These are phyloP conservation scores for Cheilinus undulatus DNA, from an alignment of 2,113 vertebrate species.

Conservation along the genomic window DNA sequence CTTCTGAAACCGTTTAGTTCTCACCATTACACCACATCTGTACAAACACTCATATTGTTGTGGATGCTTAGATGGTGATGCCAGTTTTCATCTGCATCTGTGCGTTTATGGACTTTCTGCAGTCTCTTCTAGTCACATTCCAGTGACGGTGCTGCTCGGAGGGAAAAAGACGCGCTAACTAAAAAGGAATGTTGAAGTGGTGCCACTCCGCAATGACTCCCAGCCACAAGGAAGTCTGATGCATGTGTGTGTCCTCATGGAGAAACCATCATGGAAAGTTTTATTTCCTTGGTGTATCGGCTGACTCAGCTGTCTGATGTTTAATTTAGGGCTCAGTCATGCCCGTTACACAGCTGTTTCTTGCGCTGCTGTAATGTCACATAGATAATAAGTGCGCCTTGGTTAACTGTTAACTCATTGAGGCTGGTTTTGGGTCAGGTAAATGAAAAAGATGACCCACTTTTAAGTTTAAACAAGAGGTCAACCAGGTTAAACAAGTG, in stretches of 20 bases:
- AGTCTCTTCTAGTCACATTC: conserved; percentile 46
- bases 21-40: background rate
- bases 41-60: background rate
- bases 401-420: background rate
- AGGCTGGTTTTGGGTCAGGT: background rate
- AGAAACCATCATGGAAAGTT: conserved; percentile 60
- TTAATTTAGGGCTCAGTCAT: conserved; percentile 63
- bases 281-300: conserved; percentile 3
- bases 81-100: conserved; percentile 15
- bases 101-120: conserved; percentile 64
- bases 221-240: conserved; percentile 58
- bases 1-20: background rate
- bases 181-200: conserved; percentile 71
- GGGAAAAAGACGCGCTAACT: conserved; percentile 62
- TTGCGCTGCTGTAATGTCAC: conserved; percentile 32
- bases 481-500: conserved; percentile 21
- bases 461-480: background rate
- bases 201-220: conserved; percentile 67
- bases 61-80: conserved; percentile 17
- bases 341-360: conserved; percentile 26
- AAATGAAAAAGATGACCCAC: background rate
- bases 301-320: conserved; percentile 71
- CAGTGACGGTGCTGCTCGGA: conserved; percentile 26
- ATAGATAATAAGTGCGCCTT: conserved; percentile 1
- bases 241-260: conserved; percentile 41